Percentiles rank a stretch among this genome's conserved stretches.
Conservation (phyloP, 2,113 vertebrate genomes). For the Meleagris gallopavo region DNA sequence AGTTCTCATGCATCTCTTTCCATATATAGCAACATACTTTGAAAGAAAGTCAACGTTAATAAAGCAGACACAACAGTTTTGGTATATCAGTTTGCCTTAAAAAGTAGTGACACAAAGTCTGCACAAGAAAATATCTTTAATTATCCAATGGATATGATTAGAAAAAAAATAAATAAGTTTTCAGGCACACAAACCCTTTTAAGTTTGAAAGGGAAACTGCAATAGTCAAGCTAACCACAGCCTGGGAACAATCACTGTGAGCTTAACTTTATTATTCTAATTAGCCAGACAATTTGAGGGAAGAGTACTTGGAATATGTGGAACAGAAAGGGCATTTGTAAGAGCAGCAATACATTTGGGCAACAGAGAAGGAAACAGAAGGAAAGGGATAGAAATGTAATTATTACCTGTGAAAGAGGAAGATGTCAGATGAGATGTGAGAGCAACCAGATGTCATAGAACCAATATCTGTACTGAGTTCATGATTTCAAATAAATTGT, state of each 20-base stretch:
- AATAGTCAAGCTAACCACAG: neutral
- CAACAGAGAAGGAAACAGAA: neutral
- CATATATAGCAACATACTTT: neutral
- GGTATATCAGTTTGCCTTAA: neutral
- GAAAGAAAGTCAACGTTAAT: neutral
- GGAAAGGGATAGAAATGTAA: neutral
- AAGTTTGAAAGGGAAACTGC: neutral
- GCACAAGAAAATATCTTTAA: neutral
- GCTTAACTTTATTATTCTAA: neutral
- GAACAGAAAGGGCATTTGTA: neutral
- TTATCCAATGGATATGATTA: neutral
- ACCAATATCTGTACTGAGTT: neutral
- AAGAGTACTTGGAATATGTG: neutral
- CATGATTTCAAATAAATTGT: neutral
- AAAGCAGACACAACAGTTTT: neutral
- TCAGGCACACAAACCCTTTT: neutral
- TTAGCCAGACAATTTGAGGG: neutral
- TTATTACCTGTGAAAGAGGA: conserved; percentile 15
- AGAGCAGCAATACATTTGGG: neutral
- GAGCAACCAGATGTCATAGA: conserved; percentile 30
- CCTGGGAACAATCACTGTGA: neutral
- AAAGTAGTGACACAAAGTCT: neutral
- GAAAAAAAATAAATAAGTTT: neutral
- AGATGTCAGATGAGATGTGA: neutral
- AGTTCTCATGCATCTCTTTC: neutral